Evolutionary conservation across 2,113 vertebrate genomes (phyloP), one percentile per base, ranked within the genome.

Genomic region (Hipposideros armiger): DNA sequence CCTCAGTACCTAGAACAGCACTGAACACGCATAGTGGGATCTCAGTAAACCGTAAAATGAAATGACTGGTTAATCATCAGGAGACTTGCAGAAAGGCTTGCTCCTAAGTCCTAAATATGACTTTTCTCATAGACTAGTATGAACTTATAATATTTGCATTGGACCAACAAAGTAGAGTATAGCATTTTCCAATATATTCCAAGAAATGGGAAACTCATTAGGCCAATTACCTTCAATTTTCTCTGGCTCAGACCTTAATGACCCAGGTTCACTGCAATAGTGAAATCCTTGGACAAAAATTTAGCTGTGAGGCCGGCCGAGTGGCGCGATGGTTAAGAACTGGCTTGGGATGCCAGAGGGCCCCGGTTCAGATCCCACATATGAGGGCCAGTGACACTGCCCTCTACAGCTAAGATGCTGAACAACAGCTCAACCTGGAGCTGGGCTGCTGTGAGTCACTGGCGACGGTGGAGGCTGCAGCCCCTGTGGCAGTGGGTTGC

Each of bases 201-300:
- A 87, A 40, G 17, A 56, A 93, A 83, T 40, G 15, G 47, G 19
- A 87, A 74, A 54, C 40, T 36, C 11, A 60, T 73, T 52, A 87
- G 47, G 52, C 7, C 28, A 67, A 52, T 95, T 36, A 82, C 14
- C 16, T 81, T 54, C 10, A 54, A 28, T 45, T 76, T 74, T 93
- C 26, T 93, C 60, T 89, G 28, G n/a, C 67, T 50, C 67, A 90
- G 42, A 87, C 30, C 5, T 62, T 2, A 11, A 67, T 82, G 19
- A 22, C 16, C 36, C 60, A 77, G 54, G 30, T 64, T 95, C 40
- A 70, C 3, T 60, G 58, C 42, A 13, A 52, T 56, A 74, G 62
- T 83, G 45, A 96, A 94, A 88, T 84, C 32, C 47, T 94, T 94
- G 69, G 32, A 70, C 40, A 84, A 67, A 96, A 90, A 58, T 66